Conservation (phyloP, 2,888 invertebrate genomes). For the Oasisia sp. region DNA sequence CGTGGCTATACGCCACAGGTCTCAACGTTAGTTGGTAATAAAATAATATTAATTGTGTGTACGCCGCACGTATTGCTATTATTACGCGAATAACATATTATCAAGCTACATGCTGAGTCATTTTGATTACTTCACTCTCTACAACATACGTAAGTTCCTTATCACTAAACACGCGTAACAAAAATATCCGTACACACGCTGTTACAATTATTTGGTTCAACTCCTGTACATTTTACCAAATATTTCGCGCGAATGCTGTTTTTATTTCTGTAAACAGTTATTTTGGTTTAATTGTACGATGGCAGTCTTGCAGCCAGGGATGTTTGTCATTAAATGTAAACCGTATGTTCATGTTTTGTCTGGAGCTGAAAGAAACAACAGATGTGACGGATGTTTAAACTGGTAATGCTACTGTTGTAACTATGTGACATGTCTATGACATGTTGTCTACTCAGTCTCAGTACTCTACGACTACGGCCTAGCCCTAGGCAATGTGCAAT, state of each 20-base stretch:
- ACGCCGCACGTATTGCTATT: not conserved
- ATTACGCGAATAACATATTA: not conserved
- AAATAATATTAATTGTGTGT: not conserved
- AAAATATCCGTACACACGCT: not conserved
- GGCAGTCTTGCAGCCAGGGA: conserved; percentile 5
- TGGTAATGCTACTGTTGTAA: not conserved
- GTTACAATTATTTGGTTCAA: not conserved
- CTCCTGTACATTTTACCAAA: not conserved
- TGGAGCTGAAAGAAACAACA: not conserved
- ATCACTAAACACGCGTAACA: not conserved
- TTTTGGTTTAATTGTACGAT: not conserved
- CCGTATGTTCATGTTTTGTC: not conserved
- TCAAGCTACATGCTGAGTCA: not conserved
- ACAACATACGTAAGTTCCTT: not conserved
- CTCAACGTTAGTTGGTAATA: too few species aligned
- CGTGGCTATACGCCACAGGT: too few species aligned
- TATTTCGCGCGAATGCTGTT: not conserved
- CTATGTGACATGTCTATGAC: not conserved
- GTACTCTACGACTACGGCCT: too few species aligned
- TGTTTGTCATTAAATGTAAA: conserved; percentile 12
- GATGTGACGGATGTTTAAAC: conserved; percentile 4
- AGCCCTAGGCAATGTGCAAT: too few species aligned
- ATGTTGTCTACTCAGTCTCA: too few species aligned
- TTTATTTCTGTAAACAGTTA: not conserved
- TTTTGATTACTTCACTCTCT: not conserved